These are phyloP conservation scores for Odontophorus gujanensis DNA, from an alignment of 2,113 vertebrate species.

Conservation along the genomic window DNA sequence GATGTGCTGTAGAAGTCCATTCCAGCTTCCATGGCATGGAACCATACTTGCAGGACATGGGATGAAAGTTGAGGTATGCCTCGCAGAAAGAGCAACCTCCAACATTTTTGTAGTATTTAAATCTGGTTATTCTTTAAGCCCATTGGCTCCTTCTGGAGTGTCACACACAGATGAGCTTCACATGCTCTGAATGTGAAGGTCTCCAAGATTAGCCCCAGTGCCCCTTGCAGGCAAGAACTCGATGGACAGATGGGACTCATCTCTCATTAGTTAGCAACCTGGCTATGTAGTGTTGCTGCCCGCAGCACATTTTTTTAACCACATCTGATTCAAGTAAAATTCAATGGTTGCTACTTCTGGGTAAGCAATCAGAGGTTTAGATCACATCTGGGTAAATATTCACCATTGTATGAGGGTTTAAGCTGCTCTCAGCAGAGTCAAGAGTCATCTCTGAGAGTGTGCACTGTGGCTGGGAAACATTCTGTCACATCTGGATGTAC, in stretches of 20 bases:
- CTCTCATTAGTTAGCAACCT: not conserved
- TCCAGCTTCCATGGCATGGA: not conserved
- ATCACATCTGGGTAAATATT: constrained; percentile 15
- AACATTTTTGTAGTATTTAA: not conserved
- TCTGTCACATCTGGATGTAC: not conserved
- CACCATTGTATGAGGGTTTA: not conserved
- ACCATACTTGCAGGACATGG: not conserved
- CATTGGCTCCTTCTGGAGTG: not conserved
- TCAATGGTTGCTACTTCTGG: constrained; percentile 33
- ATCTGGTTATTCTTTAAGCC: not conserved
- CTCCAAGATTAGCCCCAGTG: not conserved
- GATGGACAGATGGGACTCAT: accelerated
- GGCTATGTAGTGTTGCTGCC: not conserved
- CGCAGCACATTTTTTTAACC: constrained; percentile 42
- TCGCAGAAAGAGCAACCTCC: not conserved
- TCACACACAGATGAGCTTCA: not conserved
- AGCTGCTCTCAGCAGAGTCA: not conserved
- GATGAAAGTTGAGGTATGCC: not conserved
- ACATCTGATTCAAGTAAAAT: not conserved
- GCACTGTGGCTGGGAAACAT: not conserved
- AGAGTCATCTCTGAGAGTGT: not conserved
- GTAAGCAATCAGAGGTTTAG: constrained; percentile 53
- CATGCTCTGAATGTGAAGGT: not conserved
- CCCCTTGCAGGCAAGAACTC: accelerated
- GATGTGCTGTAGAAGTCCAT: not conserved